A percentile compares a stretch with the other conserved stretches of the same genome.
Evolutionary conservation across 2,888 invertebrate genomes (phyloP).

Genomic region (Uropetala carovei): DNA sequence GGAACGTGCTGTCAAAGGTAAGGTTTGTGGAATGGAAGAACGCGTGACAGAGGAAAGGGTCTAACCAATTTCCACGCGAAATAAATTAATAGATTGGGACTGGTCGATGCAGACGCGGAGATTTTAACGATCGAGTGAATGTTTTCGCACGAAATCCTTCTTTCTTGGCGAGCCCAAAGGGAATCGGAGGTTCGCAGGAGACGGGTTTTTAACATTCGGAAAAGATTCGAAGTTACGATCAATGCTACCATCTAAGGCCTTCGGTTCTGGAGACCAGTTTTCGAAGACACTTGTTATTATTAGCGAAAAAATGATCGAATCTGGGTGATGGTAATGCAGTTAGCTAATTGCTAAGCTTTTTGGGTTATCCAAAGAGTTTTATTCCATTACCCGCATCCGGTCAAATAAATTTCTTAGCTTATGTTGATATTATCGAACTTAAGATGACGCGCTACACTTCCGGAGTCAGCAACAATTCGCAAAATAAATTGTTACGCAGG

Average conservation of each 20-base stretch:
- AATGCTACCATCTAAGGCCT: neutral
- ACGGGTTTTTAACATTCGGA: neutral
- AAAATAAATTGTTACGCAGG: too few relatives aligned
- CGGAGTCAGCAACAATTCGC: too few relatives aligned
- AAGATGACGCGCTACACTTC: too few relatives aligned
- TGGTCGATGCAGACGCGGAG: neutral
- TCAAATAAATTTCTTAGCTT: too few relatives aligned
- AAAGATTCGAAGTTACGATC: neutral
- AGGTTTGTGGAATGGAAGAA: neutral
- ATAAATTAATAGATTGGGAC: neutral
- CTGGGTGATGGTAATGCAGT: neutral
- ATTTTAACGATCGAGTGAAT: conserved; percentile 24
- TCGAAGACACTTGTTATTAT: conserved; percentile 7
- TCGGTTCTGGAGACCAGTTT: neutral
- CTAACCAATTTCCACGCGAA: neutral
- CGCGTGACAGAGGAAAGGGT: neutral
- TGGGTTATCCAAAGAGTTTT: too few relatives aligned
- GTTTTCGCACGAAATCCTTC: neutral
- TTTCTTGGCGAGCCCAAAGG: neutral
- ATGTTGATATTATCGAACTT: too few relatives aligned
- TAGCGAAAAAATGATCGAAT: neutral
- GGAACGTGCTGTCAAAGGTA: neutral
- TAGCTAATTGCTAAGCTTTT: neutral
- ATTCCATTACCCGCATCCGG: too few relatives aligned
- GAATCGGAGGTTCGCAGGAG: neutral